phyloP scores from a whole-genome alignment of 2,888 invertebrate genomes.

The Anoplius nigerrimus region DNA sequence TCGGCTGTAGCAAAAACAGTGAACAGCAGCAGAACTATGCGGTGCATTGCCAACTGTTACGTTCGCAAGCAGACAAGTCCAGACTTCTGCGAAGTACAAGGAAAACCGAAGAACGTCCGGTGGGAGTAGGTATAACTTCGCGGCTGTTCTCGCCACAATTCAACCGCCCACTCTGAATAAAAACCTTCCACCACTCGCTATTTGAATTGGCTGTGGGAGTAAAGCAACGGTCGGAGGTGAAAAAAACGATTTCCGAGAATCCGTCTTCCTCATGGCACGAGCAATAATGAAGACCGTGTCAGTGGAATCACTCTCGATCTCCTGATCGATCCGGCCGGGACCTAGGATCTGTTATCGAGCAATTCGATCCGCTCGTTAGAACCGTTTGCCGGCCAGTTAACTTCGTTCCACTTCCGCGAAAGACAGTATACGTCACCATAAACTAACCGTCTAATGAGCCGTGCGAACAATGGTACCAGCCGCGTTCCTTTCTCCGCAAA shows the following conservation, averaged over 20 bases:
- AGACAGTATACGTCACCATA: constrained; percentile 34
- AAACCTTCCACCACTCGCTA: too few relatives aligned
- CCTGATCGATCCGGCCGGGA: constrained; percentile 40
- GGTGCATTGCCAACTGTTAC: too few relatives aligned
- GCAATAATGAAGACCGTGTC: constrained; percentile 12
- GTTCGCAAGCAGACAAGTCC: too few relatives aligned
- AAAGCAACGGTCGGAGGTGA: background rate
- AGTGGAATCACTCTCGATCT: constrained; percentile 43
- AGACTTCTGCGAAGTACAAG: too few relatives aligned
- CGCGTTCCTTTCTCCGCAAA: background rate
- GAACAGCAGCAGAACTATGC: too few relatives aligned
- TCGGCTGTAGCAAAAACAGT: too few relatives aligned
- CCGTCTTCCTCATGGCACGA: constrained; percentile 7
- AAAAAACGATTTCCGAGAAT: background rate
- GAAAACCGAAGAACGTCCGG: too few relatives aligned
- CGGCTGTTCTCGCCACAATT: too few relatives aligned
- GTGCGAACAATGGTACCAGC: background rate
- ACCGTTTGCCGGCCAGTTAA: constrained; percentile 54
- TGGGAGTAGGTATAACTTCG: too few relatives aligned
- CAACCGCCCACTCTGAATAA: too few relatives aligned
- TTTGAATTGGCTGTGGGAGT: too few relatives aligned
- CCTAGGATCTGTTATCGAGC: constrained; percentile 48
- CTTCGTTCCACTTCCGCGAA: constrained; percentile 58
- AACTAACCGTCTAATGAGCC: constrained; percentile 33
- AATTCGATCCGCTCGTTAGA: constrained; percentile 65